Evolutionary conservation across 1,140 invertebrate species (phyloP), one percentile per base, ranked within the genome.

Genomic region (Pissodes strobi): DNA sequence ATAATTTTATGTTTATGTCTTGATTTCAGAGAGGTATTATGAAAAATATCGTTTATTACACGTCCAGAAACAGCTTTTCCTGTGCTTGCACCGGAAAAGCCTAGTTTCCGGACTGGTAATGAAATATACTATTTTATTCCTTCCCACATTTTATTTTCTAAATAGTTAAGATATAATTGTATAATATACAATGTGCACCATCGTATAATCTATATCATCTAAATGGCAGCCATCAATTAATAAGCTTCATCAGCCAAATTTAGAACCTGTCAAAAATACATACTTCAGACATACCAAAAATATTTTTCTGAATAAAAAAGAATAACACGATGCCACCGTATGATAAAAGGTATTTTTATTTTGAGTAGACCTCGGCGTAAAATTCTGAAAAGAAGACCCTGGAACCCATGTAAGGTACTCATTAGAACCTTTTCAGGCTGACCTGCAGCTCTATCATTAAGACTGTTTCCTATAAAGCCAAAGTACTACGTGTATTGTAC

Each of bases 401-500:
- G 53, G 25, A 25, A 17, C 38, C 39, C 21, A 17, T n/a, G 45
- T 60, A 60, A 51, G 57, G 57, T 60, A 43, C 27, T 60, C 57
- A 60, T 60, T 60, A 60, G 57, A 49, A 37, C 34, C 57, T 51
- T 60, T 60, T 60, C 57, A 60, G 17, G 10, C 45, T 30, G 57
- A 49, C 45, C 57, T 49, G 57, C n/a, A 12, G 39, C 39, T 51
- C 43, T 60, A 60, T 60, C 57, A 60, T 60, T 60, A 60, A 43
- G 57, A 37, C n/a, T 60, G 43, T 37, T 60, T 60, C 25, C 57
- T 60, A 37, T 49, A 60, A 60, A 60, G 57, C 23, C 57, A 13
- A 60, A 51, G 25, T 49, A 48, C 27, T 49, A 49, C 46, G 25
- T 60, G 43, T 22, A 49, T 60, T 51, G 57, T 60, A 37, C 43